Evolutionary conservation across 2,113 vertebrate species (phyloP).

Genomic region (Calidris pugnax): DNA sequence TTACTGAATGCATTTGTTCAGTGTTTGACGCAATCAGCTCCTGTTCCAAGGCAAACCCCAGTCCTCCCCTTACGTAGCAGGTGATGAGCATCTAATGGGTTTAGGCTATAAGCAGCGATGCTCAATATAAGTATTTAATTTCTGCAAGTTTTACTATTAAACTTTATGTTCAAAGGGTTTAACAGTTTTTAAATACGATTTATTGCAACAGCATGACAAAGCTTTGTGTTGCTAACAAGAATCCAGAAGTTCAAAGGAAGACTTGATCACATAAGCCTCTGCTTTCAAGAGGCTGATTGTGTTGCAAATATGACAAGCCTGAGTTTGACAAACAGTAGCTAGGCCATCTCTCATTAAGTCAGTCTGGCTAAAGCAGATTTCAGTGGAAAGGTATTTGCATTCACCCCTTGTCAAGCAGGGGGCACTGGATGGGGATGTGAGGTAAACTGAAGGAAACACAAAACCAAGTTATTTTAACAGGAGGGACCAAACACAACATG

Average conservation of each 20-base stretch:
- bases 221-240: background rate
- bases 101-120: fast-evolving
- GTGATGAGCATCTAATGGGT: background rate
- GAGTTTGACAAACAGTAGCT: background rate
- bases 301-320: background rate
- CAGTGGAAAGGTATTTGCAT: background rate
- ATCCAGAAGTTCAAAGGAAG: conserved; percentile 40
- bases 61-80: background rate
- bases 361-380: background rate
- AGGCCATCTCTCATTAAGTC: background rate
- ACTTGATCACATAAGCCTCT: conserved; percentile 19
- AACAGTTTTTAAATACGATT: conserved; percentile 1
- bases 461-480: background rate
- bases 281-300: background rate
- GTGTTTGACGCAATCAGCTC: background rate
- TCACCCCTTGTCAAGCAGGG: background rate
- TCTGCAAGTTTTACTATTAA: background rate
- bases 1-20: background rate
- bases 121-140: background rate
- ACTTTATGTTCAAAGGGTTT: conserved; percentile 16
- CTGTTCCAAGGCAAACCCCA: background rate
- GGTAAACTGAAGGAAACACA: background rate
- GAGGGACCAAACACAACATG: background rate
- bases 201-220: conserved; percentile 9
- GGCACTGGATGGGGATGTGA: background rate